phyloP scores from a whole-genome alignment of 2,888 invertebrate species.

The Liodrosophila aerea region DNA sequence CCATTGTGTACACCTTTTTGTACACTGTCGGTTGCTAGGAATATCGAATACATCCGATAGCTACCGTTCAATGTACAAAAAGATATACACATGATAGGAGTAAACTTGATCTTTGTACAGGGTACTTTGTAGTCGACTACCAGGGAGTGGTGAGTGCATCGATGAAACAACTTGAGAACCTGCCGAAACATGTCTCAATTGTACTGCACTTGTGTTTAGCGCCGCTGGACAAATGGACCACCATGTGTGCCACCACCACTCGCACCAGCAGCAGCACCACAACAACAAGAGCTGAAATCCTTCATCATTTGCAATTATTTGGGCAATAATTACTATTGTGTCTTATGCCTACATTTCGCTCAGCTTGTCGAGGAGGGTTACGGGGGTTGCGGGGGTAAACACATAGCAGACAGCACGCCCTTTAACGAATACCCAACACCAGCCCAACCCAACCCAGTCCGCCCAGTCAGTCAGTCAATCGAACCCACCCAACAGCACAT shows the following conservation, averaged over 20 bases:
- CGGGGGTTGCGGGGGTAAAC: neutral
- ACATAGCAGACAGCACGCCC: conserved; percentile 32
- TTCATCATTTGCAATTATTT: conserved; percentile 80
- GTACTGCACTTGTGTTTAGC: conserved; percentile 60
- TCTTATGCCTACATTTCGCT: conserved; percentile 77
- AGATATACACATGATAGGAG: conserved; percentile 11
- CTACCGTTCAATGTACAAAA: conserved; percentile 36
- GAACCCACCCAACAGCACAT: too few species aligned
- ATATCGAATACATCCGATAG: conserved; percentile 40
- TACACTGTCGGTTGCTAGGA: conserved; percentile 42
- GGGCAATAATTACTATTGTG: conserved; percentile 81
- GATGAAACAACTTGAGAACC: conserved; percentile 26
- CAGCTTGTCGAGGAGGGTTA: neutral
- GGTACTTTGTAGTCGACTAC: conserved; percentile 5
- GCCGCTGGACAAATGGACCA: conserved; percentile 59
- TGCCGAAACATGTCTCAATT: conserved; percentile 52
- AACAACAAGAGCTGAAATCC: conserved; percentile 12
- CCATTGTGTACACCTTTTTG: conserved; percentile 22
- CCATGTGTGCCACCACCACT: conserved; percentile 49
- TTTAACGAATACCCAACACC: conserved; percentile 46
- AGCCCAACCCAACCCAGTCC: conserved; percentile 29
- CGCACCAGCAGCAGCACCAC: conserved; percentile 5
- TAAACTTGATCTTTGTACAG: neutral
- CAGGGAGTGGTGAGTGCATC: conserved; percentile 7
- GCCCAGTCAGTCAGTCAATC: conserved; percentile 31